Percentiles rank a stretch among this genome's conserved stretches.
phyloP scores from a whole-genome alignment of 2,113 vertebrate genomes.

The Notothenia rossii region DNA sequence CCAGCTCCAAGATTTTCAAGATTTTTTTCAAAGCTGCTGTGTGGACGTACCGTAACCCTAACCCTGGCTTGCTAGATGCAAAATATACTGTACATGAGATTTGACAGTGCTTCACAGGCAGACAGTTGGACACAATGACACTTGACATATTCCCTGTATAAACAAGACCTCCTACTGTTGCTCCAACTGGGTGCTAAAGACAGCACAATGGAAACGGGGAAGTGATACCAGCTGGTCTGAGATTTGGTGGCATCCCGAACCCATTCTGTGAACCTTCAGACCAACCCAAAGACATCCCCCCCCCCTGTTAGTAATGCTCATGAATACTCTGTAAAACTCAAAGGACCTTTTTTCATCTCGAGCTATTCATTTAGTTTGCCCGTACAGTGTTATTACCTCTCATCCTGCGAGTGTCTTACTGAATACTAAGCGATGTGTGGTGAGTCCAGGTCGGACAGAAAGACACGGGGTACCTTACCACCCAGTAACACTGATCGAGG shows the following conservation, averaged over 20 bases:
- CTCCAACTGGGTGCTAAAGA: neutral
- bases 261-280: neutral
- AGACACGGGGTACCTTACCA: neutral
- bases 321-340: neutral
- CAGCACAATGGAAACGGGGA: neutral
- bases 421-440: slow-evolving; percentile 21
- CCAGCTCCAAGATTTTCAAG: too few species aligned
- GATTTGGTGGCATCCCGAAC: neutral
- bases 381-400: slow-evolving; percentile 30
- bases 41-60: too few species aligned
- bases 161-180: neutral
- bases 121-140: neutral
- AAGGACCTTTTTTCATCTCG: neutral
- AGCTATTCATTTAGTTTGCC: slow-evolving; percentile 18
- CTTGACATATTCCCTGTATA: neutral
- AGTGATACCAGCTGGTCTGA: neutral
- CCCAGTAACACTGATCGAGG: neutral
- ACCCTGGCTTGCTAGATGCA: neutral
- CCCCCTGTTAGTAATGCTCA: neutral
- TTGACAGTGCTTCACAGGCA: neutral
- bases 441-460: slow-evolving; percentile 16
- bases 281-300: neutral
- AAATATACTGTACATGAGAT: neutral
- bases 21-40: too few species aligned
- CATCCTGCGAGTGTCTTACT: slow-evolving; percentile 3